Evolutionary conservation across 30 jellyfish, hydroid and myxozoan species (phyloP).

Genomic region (Chironex yamaguchii): DNA sequence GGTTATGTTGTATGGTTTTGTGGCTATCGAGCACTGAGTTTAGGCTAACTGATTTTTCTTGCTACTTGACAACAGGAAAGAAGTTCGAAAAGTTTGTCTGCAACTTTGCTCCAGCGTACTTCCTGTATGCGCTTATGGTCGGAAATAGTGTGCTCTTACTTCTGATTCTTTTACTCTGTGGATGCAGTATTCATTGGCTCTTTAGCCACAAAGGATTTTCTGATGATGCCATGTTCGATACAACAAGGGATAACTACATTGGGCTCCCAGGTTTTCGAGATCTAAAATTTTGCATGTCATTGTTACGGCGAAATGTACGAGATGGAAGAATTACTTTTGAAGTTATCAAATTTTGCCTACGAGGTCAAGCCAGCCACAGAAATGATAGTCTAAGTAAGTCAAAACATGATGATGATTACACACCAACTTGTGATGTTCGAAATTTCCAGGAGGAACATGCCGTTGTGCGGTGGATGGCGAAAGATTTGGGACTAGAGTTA

Average conservation of each 20-base stretch:
- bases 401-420: not conserved
- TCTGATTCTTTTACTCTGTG: slow-evolving; percentile 34
- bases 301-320: slow-evolving; percentile 66
- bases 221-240: slow-evolving; percentile 73
- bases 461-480: slow-evolving; percentile 57
- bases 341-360: slow-evolving; percentile 57
- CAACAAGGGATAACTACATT: slow-evolving; percentile 61
- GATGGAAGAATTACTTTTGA: slow-evolving; percentile 78
- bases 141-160: slow-evolving; percentile 37
- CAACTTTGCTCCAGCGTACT: slow-evolving; percentile 71
- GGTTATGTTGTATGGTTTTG: slow-evolving; percentile 34
- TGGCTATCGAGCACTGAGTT: slow-evolving; percentile 56
- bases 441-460: slow-evolving; percentile 73
- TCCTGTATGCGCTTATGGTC: slow-evolving; percentile 74
- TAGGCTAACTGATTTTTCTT: slow-evolving; percentile 67
- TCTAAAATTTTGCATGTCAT: slow-evolving; percentile 71
- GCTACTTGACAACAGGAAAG: slow-evolving; percentile 40
- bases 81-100: slow-evolving; percentile 57
- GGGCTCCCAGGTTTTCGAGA: slow-evolving; percentile 83
- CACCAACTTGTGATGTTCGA: slow-evolving; percentile 27
- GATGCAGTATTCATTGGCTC: slow-evolving; percentile 63
- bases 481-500: slow-evolving; percentile 66
- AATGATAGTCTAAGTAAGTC: slow-evolving; percentile 10
- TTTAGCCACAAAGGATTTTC: slow-evolving; percentile 50
- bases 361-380: slow-evolving; percentile 60